Base-by-base conservation (phyloP, 2,888 invertebrate genomes). In the Papilio gigon region DNA sequence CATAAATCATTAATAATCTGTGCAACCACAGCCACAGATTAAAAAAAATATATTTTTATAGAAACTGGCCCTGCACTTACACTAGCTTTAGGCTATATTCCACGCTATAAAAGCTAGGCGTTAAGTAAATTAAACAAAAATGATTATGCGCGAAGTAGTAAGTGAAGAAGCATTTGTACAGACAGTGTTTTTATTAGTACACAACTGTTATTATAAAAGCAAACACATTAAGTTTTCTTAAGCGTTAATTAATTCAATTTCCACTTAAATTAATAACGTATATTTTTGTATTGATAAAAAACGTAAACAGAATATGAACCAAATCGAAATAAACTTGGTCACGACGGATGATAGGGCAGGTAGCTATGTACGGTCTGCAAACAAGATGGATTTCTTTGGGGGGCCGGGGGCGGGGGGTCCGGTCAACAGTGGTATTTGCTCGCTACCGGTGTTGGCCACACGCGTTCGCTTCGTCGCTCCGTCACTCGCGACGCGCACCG, bases 401-500 rank as follows among this genome's bases (percentile, higher is more conserved):
- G n/a, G n/a, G n/a, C n/a, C 79, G 80, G 79, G 79, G 82, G 83
- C 37, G n/a, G 37, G 70, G 70, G 71, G 76, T 82, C 82, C 83
- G 80, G 88, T 89, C 88, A 89, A 89, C 87, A 88, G 77, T 75
- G 72, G 62, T 92, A 85, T 91, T 92, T 90, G 86, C 84, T 77
- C 80, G 90, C 91, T 91, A 91, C 91, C 85, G 88, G 91, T 89
- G 89, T 90, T 90, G 89, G 90, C 91, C 91, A 90, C 90, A 87
- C 90, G 82, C 82, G 83, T 80, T 78, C 79, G 80, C 81, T 75
- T 73, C 74, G 62, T 76, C 77, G 80, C 81, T 75, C 73, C 74
- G 62, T 76, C 77, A 78, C 77, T 80, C 77, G 82, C 77, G 77
- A 75, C 76, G 75, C 76, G 75, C 77, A 75, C 77, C 77, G 83